Evolutionary conservation across 2,888 invertebrate species (phyloP).

Genomic region (Drosophila austrosaltans): DNA sequence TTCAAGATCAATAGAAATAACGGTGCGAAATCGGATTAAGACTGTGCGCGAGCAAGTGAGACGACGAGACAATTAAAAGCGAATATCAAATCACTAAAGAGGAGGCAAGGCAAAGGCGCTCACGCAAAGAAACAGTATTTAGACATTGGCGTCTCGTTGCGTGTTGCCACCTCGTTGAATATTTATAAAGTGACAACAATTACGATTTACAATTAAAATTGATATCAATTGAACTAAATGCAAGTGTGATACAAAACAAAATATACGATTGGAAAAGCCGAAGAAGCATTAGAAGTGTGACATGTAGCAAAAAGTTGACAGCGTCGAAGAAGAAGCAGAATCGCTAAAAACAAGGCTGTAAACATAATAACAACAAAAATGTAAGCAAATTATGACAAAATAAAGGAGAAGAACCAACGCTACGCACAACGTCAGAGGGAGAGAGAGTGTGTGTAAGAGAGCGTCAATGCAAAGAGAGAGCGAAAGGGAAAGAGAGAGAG

Average conservation of each 20-base stretch:
- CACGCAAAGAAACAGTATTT: constrained; percentile 39
- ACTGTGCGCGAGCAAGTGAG: constrained; percentile 39
- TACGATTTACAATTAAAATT: constrained; percentile 39
- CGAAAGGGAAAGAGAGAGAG: constrained; percentile 17
- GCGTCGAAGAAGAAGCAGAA: constrained; percentile 15
- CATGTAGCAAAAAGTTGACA: constrained; percentile 13
- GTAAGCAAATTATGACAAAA: constrained; percentile 28
- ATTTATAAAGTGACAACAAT: constrained; percentile 44
- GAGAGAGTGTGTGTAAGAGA: constrained; percentile 15
- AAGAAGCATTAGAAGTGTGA: constrained; percentile 55
- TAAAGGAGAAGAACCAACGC: constrained; percentile 41
- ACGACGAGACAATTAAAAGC: constrained; percentile 42
- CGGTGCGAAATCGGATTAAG: constrained; percentile 59
- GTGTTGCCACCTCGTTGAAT: constrained; percentile 39
- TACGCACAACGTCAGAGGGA: constrained; percentile 37
- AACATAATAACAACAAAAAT: constrained; percentile 33
- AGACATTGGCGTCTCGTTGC: constrained; percentile 28
- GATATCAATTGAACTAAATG: constrained; percentile 57
- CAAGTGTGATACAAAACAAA: constrained; percentile 25
- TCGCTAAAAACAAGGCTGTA: constrained; percentile 26
- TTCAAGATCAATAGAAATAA: constrained; percentile 69
- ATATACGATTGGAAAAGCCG: constrained; percentile 24
- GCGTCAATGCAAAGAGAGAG: neutral
- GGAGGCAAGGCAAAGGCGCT: constrained; percentile 28
- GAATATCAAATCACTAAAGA: constrained; percentile 37